Evolutionary conservation across 2,888 invertebrate genomes (phyloP).

Genomic region (Agrochola macilenta): DNA sequence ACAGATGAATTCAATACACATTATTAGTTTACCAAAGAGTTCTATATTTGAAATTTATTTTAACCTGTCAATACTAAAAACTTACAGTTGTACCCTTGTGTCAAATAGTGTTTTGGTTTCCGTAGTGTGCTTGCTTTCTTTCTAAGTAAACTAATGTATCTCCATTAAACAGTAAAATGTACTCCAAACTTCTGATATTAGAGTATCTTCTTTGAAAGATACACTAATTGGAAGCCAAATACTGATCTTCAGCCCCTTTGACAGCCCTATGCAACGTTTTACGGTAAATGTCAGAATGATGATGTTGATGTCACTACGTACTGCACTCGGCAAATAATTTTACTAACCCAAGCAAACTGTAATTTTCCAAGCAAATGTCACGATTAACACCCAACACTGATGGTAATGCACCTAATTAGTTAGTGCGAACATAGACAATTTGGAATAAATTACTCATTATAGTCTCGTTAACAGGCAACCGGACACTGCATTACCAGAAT

Average conservation of each 20-base stretch:
- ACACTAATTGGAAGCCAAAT: too few species aligned
- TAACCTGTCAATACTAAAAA: too few species aligned
- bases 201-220: background rate
- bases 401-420: background rate
- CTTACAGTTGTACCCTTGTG: too few species aligned
- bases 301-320: background rate
- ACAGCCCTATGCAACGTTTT: too few species aligned
- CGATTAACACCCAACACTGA: background rate
- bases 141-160: background rate
- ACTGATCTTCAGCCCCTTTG: background rate
- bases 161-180: background rate
- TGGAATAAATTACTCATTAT: background rate
- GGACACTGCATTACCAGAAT: too few species aligned
- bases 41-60: too few species aligned
- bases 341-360: background rate
- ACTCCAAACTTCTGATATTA: background rate
- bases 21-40: too few species aligned
- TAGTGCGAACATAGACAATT: background rate
- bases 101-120: background rate
- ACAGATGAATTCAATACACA: too few species aligned
- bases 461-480: too few species aligned
- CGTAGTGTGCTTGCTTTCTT: background rate
- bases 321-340: background rate
- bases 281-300: background rate
- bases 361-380: conserved; percentile 1